Evolutionary conservation across 2,113 vertebrate genomes (phyloP), one percentile per base, ranked within the genome.

Genomic region (Nerophis ophidion): DNA sequence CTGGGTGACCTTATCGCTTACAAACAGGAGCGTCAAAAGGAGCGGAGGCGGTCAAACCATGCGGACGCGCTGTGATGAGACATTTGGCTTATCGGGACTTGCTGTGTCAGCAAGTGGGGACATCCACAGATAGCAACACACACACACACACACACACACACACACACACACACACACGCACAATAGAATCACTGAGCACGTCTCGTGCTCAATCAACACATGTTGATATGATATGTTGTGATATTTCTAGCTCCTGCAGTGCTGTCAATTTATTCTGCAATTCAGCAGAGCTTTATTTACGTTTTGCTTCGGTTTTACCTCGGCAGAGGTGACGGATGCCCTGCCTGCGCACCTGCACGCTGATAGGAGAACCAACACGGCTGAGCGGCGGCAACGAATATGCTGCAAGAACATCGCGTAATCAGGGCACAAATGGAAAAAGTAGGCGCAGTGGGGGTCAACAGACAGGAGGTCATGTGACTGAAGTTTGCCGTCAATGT

Each of bases 1-100:
- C 68, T 35, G 68, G 10, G 49, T 77, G 81, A 83, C 85, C 84
- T 84, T 86, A 81, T 87, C 81, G 44, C 77, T 79, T 72, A 73
- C 65, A 61, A 80, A 75, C 76, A 77, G 84, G 64, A 65, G 46
- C 65, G 72, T 81, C 76, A 83, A 77, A 56, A 73, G 68, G 57
- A 70, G 64, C 60, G 4, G 26, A 26, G 26, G 26, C 2, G 26
- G 26, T 26, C 26, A 40, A n/a, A 17, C 52, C 16, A 15, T 57
- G 49, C 34, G 12, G 17, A 49, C 69, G 64, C 50, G 19, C 61
- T 46, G 71, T 62, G 80, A 81, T 68, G 64, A 77, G 72, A 73
- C 82, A 73, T 77, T 80, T 71, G 11, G 57, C 72, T 80, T 81
- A 76, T 86, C 79, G 50, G 66, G 26, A 48, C 48, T 50, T 84